Evolutionary conservation across 1,140 invertebrate genomes (phyloP).

Genomic region (Drosophila saltans): DNA sequence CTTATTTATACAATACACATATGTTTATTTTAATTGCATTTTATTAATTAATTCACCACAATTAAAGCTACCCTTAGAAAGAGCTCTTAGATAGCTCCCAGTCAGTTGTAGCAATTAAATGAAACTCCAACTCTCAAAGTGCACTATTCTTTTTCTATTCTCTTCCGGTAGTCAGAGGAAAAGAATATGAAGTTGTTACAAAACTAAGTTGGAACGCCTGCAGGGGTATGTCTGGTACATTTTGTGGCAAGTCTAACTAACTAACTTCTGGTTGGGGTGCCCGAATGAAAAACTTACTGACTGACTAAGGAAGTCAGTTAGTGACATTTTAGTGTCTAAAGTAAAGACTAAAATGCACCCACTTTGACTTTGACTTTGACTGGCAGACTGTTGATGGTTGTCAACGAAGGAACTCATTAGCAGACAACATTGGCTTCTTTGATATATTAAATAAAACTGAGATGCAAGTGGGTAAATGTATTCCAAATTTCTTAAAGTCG

Average conservation of each 20-base stretch:
- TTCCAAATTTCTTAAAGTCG: not conserved
- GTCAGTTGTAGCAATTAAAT: not conserved
- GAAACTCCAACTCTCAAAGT: not conserved
- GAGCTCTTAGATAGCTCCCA: not conserved
- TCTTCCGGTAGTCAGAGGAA: not conserved
- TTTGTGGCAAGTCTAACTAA: conserved; percentile 52
- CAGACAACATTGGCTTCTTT: conserved; percentile 20
- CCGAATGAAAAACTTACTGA: conserved; percentile 28
- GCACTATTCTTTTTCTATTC: conserved; percentile 3
- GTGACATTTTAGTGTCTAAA: conserved; percentile 15
- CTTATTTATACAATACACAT: too few species aligned
- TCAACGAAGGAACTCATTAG: conserved; percentile 12
- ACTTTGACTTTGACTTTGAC: conserved; percentile 53
- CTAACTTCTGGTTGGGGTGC: conserved; percentile 48
- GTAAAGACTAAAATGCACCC: conserved; percentile 31
- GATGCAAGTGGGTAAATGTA: conserved; percentile 29
- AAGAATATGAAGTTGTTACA: conserved; percentile 27
- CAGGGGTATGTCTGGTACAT: conserved; percentile 45
- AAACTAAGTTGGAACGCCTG: conserved; percentile 24
- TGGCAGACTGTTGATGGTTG: conserved; percentile 60
- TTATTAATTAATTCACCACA: not conserved
- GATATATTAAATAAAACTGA: conserved; percentile 74
- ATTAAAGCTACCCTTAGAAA: not conserved
- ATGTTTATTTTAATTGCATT: not conserved
- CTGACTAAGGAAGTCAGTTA: conserved; percentile 26